Percentiles rank a stretch among this genome's conserved stretches.
phyloP scores from a whole-genome alignment of 2,888 invertebrate species.

The Orthosia gothica region DNA sequence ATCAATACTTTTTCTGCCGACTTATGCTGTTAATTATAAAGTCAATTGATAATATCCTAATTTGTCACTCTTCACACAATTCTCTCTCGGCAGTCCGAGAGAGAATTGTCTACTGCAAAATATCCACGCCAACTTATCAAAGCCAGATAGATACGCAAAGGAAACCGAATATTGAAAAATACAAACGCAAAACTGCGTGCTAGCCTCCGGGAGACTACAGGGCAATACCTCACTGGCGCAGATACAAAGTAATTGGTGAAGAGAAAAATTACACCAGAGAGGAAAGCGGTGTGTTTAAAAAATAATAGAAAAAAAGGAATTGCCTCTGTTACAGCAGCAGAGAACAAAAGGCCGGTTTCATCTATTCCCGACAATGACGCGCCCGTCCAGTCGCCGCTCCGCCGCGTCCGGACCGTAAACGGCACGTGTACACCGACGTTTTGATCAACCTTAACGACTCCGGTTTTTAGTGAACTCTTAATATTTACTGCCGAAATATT shows the following conservation, averaged over 20 bases:
- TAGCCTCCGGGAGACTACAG: no score
- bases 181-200: slow-evolving; percentile 70
- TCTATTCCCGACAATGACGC: slow-evolving; percentile 72
- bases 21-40: not conserved
- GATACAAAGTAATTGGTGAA: slow-evolving; percentile 85
- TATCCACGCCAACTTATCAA: slow-evolving; percentile 27
- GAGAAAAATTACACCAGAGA: slow-evolving; percentile 82
- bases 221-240: slow-evolving; percentile 77
- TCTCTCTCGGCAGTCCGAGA: no score
- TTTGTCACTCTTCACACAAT: not conserved
- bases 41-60: not conserved
- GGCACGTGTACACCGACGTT: slow-evolving; percentile 48
- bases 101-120: slow-evolving; percentile 30
- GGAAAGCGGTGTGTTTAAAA: slow-evolving; percentile 78
- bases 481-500: slow-evolving; percentile 3
- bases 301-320: slow-evolving; percentile 76
- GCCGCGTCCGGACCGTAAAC: slow-evolving; percentile 36
- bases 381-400: slow-evolving; percentile 51
- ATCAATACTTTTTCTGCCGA: no score
- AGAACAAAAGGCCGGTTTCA: slow-evolving; percentile 77
- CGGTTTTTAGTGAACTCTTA: slow-evolving; percentile 39
- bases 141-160: slow-evolving; percentile 57
- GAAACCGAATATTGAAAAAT: slow-evolving; percentile 76
- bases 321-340: slow-evolving; percentile 76
- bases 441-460: slow-evolving; percentile 38